These are phyloP conservation scores for Drosophila barbarae DNA, from an alignment of 2,888 invertebrate genomes.

Conservation along the genomic window DNA sequence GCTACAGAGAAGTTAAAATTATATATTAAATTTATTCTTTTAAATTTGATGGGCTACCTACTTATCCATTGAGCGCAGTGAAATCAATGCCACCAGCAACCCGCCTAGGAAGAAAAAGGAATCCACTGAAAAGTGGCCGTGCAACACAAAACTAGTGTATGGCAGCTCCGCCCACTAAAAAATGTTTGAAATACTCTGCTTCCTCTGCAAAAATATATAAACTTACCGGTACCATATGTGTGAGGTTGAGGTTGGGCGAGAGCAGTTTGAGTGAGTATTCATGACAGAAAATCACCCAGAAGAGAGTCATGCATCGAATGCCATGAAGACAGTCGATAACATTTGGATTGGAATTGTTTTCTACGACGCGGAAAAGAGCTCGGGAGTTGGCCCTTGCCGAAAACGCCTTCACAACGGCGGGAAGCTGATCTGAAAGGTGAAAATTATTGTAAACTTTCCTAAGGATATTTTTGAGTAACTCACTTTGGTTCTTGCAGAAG, in stretches of 20 bases:
- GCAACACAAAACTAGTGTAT: constrained; percentile 2
- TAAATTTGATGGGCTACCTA: constrained; percentile 8
- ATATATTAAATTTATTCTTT: no score
- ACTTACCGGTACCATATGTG: constrained; percentile 44
- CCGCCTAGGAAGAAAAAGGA: constrained; percentile 14
- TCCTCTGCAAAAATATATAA: no score
- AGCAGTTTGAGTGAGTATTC: constrained; percentile 20
- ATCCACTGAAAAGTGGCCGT: constrained; percentile 15
- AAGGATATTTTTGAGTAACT: neutral
- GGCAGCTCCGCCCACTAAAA: constrained; percentile 9
- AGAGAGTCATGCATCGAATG: constrained; percentile 75
- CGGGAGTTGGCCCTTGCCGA: constrained; percentile 64
- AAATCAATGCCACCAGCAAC: constrained; percentile 1
- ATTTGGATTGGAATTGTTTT: constrained; percentile 47
- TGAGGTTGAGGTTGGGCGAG: constrained; percentile 36
- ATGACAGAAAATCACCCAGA: constrained; percentile 78
- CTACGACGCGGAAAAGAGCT: constrained; percentile 44
- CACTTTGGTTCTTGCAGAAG: constrained; percentile 39
- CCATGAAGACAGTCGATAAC: constrained; percentile 77
- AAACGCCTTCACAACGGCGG: constrained; percentile 50
- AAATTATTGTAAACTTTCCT: neutral
- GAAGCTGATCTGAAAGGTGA: constrained; percentile 22
- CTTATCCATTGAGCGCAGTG: constrained; percentile 12
- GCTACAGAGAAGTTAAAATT: neutral
- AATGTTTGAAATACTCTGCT: no score